These are phyloP conservation scores for Phoebastria nigripes DNA, from an alignment of 2,797 vertebrate genomes.

Conservation along the genomic window DNA sequence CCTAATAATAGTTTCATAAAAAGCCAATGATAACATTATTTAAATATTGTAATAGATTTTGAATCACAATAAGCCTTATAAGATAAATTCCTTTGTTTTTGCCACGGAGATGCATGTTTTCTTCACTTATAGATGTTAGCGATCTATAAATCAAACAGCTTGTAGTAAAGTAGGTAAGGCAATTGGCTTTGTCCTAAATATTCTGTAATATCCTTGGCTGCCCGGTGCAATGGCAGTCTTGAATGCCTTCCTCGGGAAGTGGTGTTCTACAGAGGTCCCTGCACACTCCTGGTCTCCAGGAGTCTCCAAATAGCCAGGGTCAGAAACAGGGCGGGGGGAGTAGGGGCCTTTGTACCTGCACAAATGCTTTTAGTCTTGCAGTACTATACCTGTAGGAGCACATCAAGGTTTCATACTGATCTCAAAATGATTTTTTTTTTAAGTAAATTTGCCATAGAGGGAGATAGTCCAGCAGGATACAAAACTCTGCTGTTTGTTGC, in stretches of 20 bases:
- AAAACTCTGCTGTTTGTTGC: neutral
- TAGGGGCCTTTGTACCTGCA: neutral
- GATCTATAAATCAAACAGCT: neutral
- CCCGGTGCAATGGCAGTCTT: neutral
- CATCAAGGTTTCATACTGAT: neutral
- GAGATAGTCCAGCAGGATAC: neutral
- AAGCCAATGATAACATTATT: slow-evolving; percentile 10
- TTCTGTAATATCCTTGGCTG: neutral
- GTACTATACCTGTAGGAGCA: neutral
- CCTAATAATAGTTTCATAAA: slow-evolving; percentile 6
- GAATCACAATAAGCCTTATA: neutral
- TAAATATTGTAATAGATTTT: slow-evolving; percentile 11
- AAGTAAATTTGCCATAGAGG: neutral
- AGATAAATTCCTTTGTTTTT: neutral
- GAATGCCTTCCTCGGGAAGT: neutral
- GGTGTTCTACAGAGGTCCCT: neutral
- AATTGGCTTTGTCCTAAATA: neutral
- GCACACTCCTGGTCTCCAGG: neutral
- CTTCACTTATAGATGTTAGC: neutral
- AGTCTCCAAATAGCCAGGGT: accelerated
- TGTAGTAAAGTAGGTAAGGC: neutral
- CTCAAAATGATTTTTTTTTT: no score
- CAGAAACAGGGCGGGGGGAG: accelerated
- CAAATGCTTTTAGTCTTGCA: neutral
- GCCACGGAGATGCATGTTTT: neutral